Evolutionary conservation across 1,140 invertebrate species (phyloP).

Genomic region (Drosophila insularis): DNA sequence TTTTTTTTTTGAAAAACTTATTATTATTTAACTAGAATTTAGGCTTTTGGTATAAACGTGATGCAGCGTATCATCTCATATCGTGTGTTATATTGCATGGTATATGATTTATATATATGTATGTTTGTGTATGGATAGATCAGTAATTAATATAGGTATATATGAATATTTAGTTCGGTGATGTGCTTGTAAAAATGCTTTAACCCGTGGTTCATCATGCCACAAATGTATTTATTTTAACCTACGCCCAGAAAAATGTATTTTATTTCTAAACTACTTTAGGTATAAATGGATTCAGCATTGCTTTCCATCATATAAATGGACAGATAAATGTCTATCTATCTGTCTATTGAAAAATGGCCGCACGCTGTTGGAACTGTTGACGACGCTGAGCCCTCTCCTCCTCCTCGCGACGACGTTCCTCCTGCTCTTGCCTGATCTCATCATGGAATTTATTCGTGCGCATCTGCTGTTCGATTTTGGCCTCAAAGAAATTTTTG

Average conservation of each 20-base stretch:
- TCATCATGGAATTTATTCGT: constrained; percentile 94
- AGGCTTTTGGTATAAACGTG: constrained; percentile 74
- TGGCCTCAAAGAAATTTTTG: constrained; percentile 95
- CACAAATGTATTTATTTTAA: constrained; percentile 54
- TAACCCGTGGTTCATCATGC: constrained; percentile 35
- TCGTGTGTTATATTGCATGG: constrained; percentile 14
- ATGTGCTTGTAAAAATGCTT: constrained; percentile 61
- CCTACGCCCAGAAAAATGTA: constrained; percentile 60
- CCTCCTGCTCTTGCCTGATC: constrained; percentile 93
- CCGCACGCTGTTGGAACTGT: constrained; percentile 92
- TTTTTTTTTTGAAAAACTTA: background rate
- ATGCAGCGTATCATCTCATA: constrained; percentile 28
- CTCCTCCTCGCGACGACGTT: constrained; percentile 89
- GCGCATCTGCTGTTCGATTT: constrained; percentile 92
- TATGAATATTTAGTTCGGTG: constrained; percentile 26
- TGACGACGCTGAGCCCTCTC: constrained; percentile 89
- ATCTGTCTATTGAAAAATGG: constrained; percentile 86
- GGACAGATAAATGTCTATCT: no score
- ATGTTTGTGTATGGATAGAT: constrained; percentile 38
- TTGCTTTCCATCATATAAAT: no score
- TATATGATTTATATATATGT: constrained; percentile 45
- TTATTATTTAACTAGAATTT: constrained; percentile 49
- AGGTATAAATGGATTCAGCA: background rate
- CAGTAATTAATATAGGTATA: constrained; percentile 36
- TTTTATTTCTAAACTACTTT: constrained; percentile 63